Evolutionary conservation across 2,888 invertebrate genomes (phyloP).

Genomic region (Crematogaster levior): DNA sequence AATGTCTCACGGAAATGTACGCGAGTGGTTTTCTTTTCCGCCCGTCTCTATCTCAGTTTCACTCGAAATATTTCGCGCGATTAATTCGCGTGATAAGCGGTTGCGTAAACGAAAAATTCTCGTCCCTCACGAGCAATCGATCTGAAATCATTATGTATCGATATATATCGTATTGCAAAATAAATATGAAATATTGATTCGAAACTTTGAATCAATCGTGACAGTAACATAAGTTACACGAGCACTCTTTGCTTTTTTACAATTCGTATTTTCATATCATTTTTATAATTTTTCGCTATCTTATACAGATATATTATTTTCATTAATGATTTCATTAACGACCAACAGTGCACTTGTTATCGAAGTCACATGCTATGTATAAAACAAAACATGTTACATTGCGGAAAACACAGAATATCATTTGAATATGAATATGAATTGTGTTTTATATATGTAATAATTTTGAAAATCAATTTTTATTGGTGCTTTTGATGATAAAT

Average conservation of each 20-base stretch:
- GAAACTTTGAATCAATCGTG: neutral
- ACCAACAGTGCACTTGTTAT: neutral
- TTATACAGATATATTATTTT: neutral
- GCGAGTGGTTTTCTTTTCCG: slow-evolving; percentile 3
- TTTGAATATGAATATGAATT: neutral
- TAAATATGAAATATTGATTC: no score
- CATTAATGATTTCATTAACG: neutral
- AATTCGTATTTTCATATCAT: neutral
- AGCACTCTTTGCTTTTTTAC: neutral
- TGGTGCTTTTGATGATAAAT: no score
- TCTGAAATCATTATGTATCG: neutral
- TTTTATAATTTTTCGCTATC: neutral
- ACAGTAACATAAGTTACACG: neutral
- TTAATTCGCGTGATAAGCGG: neutral
- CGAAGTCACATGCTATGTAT: neutral
- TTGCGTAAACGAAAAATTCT: slow-evolving; percentile 5
- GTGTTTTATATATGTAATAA: neutral
- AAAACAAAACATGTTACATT: neutral
- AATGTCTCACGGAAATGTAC: slow-evolving; percentile 14
- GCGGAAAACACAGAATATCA: neutral
- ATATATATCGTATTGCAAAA: no score
- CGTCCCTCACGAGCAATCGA: neutral
- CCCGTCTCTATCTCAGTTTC: slow-evolving; percentile 8
- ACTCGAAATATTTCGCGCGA: slow-evolving; percentile 23
- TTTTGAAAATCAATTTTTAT: no score